Conservation (phyloP, 2,888 invertebrate genomes). For the Pollenia griseotomentosa region DNA sequence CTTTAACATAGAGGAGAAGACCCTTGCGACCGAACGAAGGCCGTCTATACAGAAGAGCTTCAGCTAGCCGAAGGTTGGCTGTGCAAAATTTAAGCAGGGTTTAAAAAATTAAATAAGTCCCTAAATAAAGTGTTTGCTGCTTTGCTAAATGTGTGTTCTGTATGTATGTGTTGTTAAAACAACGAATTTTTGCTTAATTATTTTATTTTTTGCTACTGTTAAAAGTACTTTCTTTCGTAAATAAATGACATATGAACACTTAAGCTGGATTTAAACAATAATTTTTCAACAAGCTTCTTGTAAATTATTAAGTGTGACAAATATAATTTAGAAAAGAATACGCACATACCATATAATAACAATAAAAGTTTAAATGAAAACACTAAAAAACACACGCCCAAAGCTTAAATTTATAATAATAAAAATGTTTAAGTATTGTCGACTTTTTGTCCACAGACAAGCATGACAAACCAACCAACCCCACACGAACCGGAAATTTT, state of each 20-base stretch:
- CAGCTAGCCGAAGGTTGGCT: no score
- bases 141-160: not conserved
- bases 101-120: no score
- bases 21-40: no score
- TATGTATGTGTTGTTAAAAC: not conserved
- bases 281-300: constrained; percentile 24
- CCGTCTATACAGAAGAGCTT: no score
- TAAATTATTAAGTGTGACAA: constrained; percentile 63
- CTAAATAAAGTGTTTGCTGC: no score
- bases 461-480: not conserved
- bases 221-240: constrained; percentile 4
- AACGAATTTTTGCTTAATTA: constrained; percentile 43
- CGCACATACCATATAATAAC: not conserved
- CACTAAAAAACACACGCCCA: constrained; percentile 52
- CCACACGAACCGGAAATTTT: constrained; percentile 33
- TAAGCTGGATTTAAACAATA: constrained; percentile 37
- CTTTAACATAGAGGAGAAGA: no score
- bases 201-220: not conserved
- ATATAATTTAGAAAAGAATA: constrained; percentile 40
- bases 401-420: constrained; percentile 36
- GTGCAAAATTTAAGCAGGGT: no score
- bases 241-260: not conserved
- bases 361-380: constrained; percentile 47
- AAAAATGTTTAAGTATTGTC: constrained; percentile 33
- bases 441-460: not conserved